Evolutionary conservation across 2,888 invertebrate genomes (phyloP).

Genomic region (Galeopsomyia nigrocyanea): DNA sequence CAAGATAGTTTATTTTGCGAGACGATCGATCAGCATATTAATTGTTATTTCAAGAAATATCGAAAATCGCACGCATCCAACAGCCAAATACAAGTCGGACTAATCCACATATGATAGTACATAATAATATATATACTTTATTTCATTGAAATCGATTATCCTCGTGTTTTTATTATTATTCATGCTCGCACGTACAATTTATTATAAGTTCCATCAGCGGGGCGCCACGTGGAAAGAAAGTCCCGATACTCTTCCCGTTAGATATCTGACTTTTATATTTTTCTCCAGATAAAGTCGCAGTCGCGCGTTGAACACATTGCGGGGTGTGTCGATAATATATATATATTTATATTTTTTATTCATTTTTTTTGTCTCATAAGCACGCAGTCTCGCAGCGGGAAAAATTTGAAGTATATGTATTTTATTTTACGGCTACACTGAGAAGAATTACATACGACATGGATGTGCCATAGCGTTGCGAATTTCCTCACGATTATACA

Average conservation of each 20-base stretch:
- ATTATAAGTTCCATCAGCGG: constrained; percentile 30
- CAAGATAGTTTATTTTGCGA: no score
- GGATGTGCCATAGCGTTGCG: not conserved
- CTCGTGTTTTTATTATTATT: not conserved
- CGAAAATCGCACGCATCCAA: not conserved
- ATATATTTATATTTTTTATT: constrained; percentile 14
- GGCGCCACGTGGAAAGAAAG: constrained; percentile 3
- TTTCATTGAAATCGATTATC: constrained; percentile 21
- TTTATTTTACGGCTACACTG: constrained; percentile 21
- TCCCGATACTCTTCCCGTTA: constrained; percentile 19
- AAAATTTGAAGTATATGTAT: constrained; percentile 14
- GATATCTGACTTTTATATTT: not conserved
- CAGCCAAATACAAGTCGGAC: constrained; percentile 2
- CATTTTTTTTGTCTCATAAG: constrained; percentile 21
- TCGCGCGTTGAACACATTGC: constrained; percentile 45
- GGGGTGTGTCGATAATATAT: constrained; percentile 35
- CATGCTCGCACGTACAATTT: not conserved
- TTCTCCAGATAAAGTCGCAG: no score
- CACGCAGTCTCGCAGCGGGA: constrained; percentile 37
- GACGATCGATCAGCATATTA: no score
- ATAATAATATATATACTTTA: constrained; percentile 10
- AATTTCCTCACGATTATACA: no score
- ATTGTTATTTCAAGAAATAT: no score
- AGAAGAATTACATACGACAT: constrained; percentile 38
- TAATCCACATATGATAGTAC: constrained; percentile 1